Base-by-base conservation (phyloP, 2,888 invertebrate species). In the Andrena bicolor region DNA sequence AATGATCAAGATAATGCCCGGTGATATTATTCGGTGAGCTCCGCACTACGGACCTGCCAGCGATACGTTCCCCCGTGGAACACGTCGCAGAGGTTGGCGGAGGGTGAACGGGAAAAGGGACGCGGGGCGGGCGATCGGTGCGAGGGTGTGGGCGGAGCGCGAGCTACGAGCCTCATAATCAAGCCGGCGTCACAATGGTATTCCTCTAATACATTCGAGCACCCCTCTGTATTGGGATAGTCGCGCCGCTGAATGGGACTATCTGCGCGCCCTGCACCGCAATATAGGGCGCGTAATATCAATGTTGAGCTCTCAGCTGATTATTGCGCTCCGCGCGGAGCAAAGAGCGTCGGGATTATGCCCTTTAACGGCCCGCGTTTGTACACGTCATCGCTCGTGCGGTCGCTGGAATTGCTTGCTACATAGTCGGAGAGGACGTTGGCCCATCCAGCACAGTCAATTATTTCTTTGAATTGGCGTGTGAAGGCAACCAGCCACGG, bases 151-250 rank as follows among this genome's bases (percentile, higher is more conserved):
- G 49, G 73, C 61, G 65, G 48, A 41, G 63, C 56, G 66, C 60
- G 49, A 65, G 76, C 70, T 86, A 83, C 84, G 82, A 76, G 80
- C 66, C 77, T 72, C 84, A 82, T 89, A 89, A 90, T 90, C 87
- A 85, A 86, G 79, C 82, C 77, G 26, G 51, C 76, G 86, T 87
- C 86, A 90, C 89, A 90, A 89, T 87, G 86, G 84, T 75, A 89
- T 83, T 80, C 81, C 83, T 80, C 86, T 80, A 85, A 78, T 86
- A 86, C 69, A 76, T 82, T 83, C 58, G 61, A 72, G 82, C 64
- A 53, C 51, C n/a, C 58, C 32, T 10, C 26, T 80, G 74, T 83
- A 81, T 86, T 83, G 83, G 83, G 41, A 64, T 70, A 78, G 77
- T 78, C 74, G 82, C 53, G 65, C 63, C 75, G 48, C 72, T 88